A percentile compares a stretch with the other conserved stretches of the same genome.
These are phyloP conservation scores for Hirtodrosophila duncani DNA, from an alignment of 2,888 invertebrate species.

Conservation along the genomic window DNA sequence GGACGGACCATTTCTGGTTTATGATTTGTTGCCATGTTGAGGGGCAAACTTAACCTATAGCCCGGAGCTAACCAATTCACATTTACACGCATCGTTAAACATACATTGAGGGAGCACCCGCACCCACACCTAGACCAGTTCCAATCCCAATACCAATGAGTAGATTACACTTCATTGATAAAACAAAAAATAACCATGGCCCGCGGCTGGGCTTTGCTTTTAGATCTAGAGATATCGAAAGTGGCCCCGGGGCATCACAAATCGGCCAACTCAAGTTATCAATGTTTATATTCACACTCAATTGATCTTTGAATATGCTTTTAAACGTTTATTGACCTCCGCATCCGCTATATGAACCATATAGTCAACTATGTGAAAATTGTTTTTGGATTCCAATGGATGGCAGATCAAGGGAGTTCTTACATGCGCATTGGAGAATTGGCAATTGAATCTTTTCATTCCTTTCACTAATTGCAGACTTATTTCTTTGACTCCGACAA, in stretches of 20 bases:
- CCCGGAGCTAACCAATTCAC: constrained; percentile 22
- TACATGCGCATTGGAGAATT: neutral
- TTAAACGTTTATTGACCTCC: constrained; percentile 55
- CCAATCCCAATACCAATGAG: constrained; percentile 13
- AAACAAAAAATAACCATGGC: constrained; percentile 14
- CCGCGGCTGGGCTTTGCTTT: neutral
- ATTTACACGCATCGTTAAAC: constrained; percentile 60
- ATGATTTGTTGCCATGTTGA: constrained; percentile 7
- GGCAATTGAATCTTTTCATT: neutral
- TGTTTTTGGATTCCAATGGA: neutral
- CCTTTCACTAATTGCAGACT: constrained; percentile 80
- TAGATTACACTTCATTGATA: constrained; percentile 43
- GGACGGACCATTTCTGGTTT: neutral
- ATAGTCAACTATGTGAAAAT: constrained; percentile 15
- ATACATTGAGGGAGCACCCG: constrained; percentile 10
- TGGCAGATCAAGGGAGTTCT: neutral
- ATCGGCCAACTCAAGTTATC: constrained; percentile 21
- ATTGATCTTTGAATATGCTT: constrained; percentile 34
- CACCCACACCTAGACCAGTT: neutral
- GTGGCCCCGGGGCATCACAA: constrained; percentile 31
- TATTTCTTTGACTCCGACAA: constrained; percentile 91
- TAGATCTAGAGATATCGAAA: constrained; percentile 15
- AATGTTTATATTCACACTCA: constrained; percentile 10
- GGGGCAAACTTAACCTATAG: constrained; percentile 40
- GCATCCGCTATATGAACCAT: constrained; percentile 16